phyloP scores from a whole-genome alignment of 2,797 vertebrate genomes.

The Falco peregrinus region DNA sequence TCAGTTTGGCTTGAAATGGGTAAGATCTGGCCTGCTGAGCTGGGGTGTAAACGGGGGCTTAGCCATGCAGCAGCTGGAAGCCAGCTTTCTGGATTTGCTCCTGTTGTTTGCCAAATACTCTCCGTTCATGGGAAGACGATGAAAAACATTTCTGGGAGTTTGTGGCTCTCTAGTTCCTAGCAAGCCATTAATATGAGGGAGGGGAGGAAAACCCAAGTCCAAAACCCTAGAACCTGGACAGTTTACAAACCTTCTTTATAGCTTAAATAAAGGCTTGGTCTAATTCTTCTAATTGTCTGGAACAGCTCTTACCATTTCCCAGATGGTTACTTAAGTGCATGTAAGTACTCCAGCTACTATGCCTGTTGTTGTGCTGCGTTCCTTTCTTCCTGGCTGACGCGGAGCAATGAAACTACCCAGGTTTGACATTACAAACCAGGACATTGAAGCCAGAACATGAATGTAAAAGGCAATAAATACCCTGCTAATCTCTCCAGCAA shows the following conservation, averaged over 20 bases:
- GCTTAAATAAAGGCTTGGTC: not conserved
- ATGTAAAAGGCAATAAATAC: constrained; percentile 27
- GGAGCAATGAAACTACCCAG: not conserved
- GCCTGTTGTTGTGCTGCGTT: not conserved
- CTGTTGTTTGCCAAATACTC: not conserved
- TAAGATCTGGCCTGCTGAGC: not conserved
- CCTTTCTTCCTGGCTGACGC: not conserved
- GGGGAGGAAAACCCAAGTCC: not conserved
- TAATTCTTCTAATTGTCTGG: not conserved
- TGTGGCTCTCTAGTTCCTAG: constrained; percentile 13
- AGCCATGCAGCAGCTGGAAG: not conserved
- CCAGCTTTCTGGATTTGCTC: constrained; percentile 31
- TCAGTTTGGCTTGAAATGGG: not conserved
- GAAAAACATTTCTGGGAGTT: constrained; percentile 20
- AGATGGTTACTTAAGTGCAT: not conserved
- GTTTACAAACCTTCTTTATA: not conserved
- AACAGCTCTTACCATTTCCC: not conserved
- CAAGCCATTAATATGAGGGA: not conserved
- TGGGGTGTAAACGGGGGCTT: not conserved
- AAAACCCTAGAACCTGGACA: not conserved
- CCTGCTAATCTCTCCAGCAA: constrained; percentile 16
- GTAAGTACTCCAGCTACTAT: not conserved
- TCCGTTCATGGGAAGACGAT: not conserved
- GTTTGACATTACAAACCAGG: not conserved
- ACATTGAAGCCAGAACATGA: not conserved